Evolutionary conservation across 1,140 invertebrate genomes (phyloP).

Genomic region (Bombus superbus): DNA sequence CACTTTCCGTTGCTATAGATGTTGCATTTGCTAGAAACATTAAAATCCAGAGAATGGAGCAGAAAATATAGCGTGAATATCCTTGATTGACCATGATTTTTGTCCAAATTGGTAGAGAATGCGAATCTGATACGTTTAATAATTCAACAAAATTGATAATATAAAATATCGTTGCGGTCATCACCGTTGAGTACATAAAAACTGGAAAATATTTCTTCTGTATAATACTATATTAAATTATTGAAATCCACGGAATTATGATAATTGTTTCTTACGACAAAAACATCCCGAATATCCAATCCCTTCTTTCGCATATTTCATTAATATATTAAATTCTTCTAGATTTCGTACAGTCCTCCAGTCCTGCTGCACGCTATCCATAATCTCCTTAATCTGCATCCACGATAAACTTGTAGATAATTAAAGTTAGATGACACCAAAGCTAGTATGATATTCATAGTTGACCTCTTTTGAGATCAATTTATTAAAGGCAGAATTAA

Average conservation of each 20-base stretch:
- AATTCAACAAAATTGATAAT: background rate
- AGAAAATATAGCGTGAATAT: too few relatives aligned
- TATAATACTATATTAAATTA: background rate
- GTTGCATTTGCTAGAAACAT: background rate
- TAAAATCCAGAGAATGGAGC: background rate
- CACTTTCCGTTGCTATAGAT: background rate
- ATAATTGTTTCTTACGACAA: background rate
- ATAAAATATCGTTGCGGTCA: background rate
- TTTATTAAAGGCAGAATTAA: too few relatives aligned
- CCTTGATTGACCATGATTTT: background rate
- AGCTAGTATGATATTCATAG: too few relatives aligned
- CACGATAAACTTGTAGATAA: background rate
- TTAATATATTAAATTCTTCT: background rate
- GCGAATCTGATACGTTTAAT: background rate
- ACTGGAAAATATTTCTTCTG: background rate
- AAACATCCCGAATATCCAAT: background rate
- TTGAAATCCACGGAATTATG: background rate
- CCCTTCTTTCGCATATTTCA: background rate
- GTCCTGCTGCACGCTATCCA: background rate
- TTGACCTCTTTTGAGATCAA: too few relatives aligned
- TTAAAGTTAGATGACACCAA: too few relatives aligned
- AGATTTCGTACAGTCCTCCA: background rate
- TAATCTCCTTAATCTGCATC: background rate
- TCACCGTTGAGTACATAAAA: background rate
- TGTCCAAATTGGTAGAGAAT: background rate